Evolutionary conservation across 2,888 invertebrate species (phyloP), one percentile per base, ranked within the genome.

Genomic region (Drosophila barbarae): DNA sequence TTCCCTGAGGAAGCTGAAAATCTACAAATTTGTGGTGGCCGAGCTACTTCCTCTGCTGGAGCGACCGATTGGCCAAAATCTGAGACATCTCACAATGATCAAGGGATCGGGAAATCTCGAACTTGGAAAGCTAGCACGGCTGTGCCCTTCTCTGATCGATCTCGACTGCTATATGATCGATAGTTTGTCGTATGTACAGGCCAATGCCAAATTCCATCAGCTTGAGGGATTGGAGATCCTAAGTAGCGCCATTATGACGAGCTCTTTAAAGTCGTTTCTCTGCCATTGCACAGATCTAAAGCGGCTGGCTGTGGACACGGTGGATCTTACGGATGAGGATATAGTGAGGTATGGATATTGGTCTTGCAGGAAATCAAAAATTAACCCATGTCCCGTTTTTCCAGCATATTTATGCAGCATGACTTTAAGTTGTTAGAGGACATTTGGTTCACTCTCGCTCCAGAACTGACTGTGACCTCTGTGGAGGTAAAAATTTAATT

Each of bases 371-470:
- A 15, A 8, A 30, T 18, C 3, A 2, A 18, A 30, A 35, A 15
- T 28, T 26, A 26, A 5, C 0, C n/a, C 7, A 26, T 15, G 1
- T 5, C 5, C n/a, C 1, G 0, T 42, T 35, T 30, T 77, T 92
- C 75, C 89, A 93, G 93, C 83, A 91, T 94, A 86, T 91, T 93
- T 71, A 92, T 92, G 18, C 92, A 93, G 51, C 90, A 92, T 85
- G 92, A 92, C 73, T 93, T 94, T 78, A 89, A 91, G 34, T 88
- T 91, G 65, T 89, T 94, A 41, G 93, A 94, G 89, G 92, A 93
- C 63, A 89, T 94, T 59, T 93, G 93, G 93, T 93, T 94, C 73
- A 93, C 93, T 2, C 91, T 92, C 79, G 94, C 94, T 0, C 92
- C 92, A 9, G 92, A 92, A 50, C 89, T 94, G 30, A 93, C 93